Percentiles rank a stretch among this genome's conserved stretches.
Conservation (phyloP, 2,888 invertebrate species). For the Dasypolia templi region DNA sequence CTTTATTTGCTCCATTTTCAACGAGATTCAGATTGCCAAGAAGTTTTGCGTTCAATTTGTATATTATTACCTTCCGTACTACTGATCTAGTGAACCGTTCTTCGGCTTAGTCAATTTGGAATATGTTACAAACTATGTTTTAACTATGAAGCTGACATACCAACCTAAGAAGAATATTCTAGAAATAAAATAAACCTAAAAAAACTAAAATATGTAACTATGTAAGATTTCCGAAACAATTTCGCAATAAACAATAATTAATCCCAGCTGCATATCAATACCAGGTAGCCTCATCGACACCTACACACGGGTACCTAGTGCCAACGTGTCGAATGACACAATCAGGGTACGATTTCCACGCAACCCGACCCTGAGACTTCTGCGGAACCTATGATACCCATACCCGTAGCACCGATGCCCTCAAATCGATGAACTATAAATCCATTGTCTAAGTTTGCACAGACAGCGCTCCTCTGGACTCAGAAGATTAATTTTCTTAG, state of each 20-base stretch:
- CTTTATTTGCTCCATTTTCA: slow-evolving; percentile 84
- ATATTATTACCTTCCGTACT: slow-evolving; percentile 75
- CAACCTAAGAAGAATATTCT: too few relatives aligned
- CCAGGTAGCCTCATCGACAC: background rate
- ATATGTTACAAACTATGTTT: background rate
- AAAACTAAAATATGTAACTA: too few relatives aligned
- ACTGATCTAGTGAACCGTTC: slow-evolving; percentile 67
- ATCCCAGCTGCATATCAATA: slow-evolving; percentile 1
- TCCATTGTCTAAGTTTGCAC: slow-evolving; percentile 90
- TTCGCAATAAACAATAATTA: too few relatives aligned
- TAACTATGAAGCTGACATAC: background rate
- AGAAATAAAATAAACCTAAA: too few relatives aligned
- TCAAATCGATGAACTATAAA: slow-evolving; percentile 90
- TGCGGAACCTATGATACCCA: slow-evolving; percentile 72
- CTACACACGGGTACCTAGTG: background rate
- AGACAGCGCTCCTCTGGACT: slow-evolving; percentile 89
- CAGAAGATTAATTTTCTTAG: slow-evolving; percentile 91
- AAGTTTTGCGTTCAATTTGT: slow-evolving; percentile 83
- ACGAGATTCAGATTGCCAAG: slow-evolving; percentile 82
- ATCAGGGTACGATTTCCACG: slow-evolving; percentile 39
- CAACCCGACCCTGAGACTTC: slow-evolving; percentile 55
- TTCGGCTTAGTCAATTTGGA: slow-evolving; percentile 69
- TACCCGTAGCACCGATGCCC: slow-evolving; percentile 81
- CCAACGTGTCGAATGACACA: slow-evolving; percentile 28
- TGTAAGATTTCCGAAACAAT: background rate